phyloP scores from a whole-genome alignment of 2,113 vertebrate species.

The Machaerirhynchus nigripectus region DNA sequence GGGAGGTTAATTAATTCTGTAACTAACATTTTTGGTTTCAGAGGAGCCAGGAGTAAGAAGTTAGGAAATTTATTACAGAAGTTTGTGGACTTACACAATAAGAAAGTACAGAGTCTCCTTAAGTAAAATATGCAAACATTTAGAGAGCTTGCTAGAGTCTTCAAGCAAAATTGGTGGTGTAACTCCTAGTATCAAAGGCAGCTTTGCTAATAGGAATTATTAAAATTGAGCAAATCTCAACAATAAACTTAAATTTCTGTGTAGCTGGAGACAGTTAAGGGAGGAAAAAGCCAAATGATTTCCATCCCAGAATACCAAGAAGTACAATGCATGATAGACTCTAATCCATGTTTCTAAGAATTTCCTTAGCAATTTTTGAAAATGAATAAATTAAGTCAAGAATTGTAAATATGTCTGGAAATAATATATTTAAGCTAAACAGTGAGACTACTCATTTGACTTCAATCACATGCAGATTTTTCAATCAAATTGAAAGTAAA shows the following conservation, averaged over 20 bases:
- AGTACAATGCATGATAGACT: not conserved
- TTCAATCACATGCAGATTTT: not conserved
- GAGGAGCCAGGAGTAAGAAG: not conserved
- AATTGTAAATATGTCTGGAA: not conserved
- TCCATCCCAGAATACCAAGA: not conserved
- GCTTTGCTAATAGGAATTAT: not conserved
- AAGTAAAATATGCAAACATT: not conserved
- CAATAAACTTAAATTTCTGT: not conserved
- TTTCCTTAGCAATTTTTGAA: not conserved
- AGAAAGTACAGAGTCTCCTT: not conserved
- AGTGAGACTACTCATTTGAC: not conserved
- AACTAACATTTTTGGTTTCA: not conserved
- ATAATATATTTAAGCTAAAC: not conserved
- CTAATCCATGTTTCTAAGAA: not conserved
- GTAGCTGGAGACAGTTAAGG: not conserved
- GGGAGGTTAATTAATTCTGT: not conserved
- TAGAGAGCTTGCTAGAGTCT: not conserved
- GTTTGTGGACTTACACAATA: not conserved
- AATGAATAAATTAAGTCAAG: not conserved
- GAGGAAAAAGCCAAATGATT: not conserved
- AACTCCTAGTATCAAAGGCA: not conserved
- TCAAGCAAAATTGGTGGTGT: not conserved
- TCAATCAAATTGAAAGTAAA: not conserved
- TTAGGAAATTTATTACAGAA: not conserved
- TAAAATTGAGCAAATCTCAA: not conserved